Conservation (phyloP, 2,888 invertebrate species). For the Globia sparganii region DNA sequence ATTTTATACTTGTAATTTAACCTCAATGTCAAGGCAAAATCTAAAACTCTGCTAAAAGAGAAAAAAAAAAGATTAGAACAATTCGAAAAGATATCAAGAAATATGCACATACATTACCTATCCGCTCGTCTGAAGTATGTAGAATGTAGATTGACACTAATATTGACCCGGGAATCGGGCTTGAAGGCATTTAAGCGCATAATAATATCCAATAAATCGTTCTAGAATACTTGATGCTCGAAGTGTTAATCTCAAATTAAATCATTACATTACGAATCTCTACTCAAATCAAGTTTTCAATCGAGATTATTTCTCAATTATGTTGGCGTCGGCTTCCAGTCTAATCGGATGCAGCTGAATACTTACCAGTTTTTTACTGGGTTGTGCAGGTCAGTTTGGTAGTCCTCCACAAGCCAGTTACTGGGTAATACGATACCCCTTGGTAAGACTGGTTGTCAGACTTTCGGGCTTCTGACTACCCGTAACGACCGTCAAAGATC, state of each 20-base stretch:
- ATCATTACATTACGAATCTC: not conserved
- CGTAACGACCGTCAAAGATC: no score
- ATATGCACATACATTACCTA: constrained; percentile 38
- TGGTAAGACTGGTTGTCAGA: no score
- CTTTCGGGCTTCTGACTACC: no score
- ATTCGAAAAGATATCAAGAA: constrained; percentile 13
- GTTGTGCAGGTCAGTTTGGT: no score
- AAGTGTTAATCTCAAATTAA: not conserved
- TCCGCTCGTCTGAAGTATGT: constrained; percentile 11
- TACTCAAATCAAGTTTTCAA: not conserved
- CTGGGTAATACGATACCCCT: no score
- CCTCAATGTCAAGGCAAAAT: constrained; percentile 4
- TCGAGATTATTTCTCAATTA: no score
- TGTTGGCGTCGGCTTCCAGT: no score
- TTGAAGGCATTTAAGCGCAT: constrained; percentile 5
- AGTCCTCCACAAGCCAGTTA: no score
- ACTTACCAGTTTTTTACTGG: no score
- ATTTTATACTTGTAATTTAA: not conserved
- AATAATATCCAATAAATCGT: constrained; percentile 12
- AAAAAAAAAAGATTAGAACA: not conserved
- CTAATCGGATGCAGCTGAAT: no score
- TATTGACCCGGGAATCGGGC: not conserved
- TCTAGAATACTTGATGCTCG: not conserved
- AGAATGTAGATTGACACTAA: not conserved
- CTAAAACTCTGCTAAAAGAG: constrained; percentile 15